Base-by-base conservation (phyloP, 92 coral and sea anemone genomes). In the Epizoanthus stellaris region DNA sequence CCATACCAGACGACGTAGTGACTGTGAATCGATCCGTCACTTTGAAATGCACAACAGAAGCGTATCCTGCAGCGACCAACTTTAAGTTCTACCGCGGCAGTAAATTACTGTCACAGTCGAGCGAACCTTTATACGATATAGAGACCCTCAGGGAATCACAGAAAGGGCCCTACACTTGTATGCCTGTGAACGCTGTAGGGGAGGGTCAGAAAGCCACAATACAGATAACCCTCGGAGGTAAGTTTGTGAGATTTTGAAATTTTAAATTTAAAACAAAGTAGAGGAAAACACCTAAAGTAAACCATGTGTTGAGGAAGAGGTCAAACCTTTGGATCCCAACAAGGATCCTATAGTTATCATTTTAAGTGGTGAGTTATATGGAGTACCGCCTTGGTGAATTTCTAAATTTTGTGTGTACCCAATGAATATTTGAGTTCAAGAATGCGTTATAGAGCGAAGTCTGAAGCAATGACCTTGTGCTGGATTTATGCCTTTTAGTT, bases 1-100 rank as follows among this genome's bases (percentile, higher is more conserved):
- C 83, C n/a, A 45, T 79, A 20, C 83, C 83, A 9, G 83, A 79
- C 14, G 72, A 79, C 52, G 61, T 63, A 4, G 83, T 79, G 42
- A 63, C 73, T 2, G 14, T 79, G 38, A 79, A 79, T 30, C 61
- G 73, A 12, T 63, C 83, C 0, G 83, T 79, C 3, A 11, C 13
- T 5, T 13, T 79, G 36, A 79, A 67, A 17, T 79, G 83, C 49
- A 39, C 72, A 10, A 52, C 71, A 20, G 72, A 79, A 21, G 83
- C 72, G 60, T 42, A 43, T 5, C 83, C 83, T 14, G 7, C 21
- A 42, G 40, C 53, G 7, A 79, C 52, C 7, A 79, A 21, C 62
- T 79, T 62, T 16, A 79, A 63, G 40, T 79, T 79, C 66, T 79
- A 79, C 40, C 72, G 61, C 58, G 52, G 52, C 30, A 42, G 0